Evolutionary conservation across 1,140 invertebrate genomes (phyloP).

Genomic region (Trachelipus rathkii): DNA sequence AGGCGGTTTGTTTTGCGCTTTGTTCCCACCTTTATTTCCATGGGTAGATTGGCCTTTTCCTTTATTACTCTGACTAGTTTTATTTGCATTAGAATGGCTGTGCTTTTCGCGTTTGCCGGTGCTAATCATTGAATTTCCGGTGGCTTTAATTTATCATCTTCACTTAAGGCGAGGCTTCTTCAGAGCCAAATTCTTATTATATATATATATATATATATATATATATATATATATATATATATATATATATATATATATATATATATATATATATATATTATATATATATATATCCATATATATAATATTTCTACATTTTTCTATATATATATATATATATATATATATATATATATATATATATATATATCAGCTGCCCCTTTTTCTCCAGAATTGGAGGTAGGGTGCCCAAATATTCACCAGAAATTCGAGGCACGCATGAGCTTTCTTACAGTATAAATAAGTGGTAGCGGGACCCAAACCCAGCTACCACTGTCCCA

Average conservation of each 20-base stretch:
- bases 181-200: constrained; percentile 67
- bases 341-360: background rate
- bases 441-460: too few species aligned
- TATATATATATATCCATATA: constrained; percentile 34
- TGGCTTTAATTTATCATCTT: constrained; percentile 51
- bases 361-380: too few species aligned
- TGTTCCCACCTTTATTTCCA: constrained; percentile 1
- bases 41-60: background rate
- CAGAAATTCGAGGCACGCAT: too few species aligned
- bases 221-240: background rate
- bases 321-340: background rate
- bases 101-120: constrained; percentile 35
- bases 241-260: constrained; percentile 46
- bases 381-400: too few species aligned
- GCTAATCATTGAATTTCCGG: constrained; percentile 51
- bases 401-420: too few species aligned
- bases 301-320: too few species aligned
- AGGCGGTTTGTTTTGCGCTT: background rate
- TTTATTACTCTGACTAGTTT: constrained; percentile 21
- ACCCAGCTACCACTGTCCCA: too few species aligned
- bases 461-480: too few species aligned
- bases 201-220: background rate
- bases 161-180: constrained; percentile 62
- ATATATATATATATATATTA: constrained; percentile 48
- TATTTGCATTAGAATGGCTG: constrained; percentile 41